Evolutionary conservation across 1,140 invertebrate genomes (phyloP), one percentile per base, ranked within the genome.

Genomic region (Teleopsis dalmanni): DNA sequence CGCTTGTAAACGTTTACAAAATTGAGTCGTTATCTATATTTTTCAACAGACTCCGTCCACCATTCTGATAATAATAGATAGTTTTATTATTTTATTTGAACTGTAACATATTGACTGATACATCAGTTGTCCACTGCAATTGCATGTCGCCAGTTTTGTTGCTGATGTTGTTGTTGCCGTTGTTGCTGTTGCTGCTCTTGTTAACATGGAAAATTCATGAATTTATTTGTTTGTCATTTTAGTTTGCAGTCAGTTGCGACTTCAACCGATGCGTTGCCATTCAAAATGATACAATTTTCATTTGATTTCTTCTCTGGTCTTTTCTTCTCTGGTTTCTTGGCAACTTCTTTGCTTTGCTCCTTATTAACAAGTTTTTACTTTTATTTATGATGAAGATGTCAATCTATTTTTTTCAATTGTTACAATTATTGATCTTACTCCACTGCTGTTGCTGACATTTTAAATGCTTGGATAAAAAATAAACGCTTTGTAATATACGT

Each of bases 321-420:
- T 42, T 42, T 42, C 21, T 2, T 40, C n/a, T n/a, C n/a, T 16
- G 6, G 25, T 22, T 40, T 42, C 19, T 13, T 29, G 22, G n/a
- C n/a, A n/a, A n/a, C n/a, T 27, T 42, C 4, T 27, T 41, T 23
- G 9, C 31, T n/a, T 13, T 42, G 5, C 14, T 26, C n/a, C 22
- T 25, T 11, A 18, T 35, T 13, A 50, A 43, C 56, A 51, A 57
- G 56, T 60, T 62, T 65, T 62, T 62, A 65, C 62, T 65, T 62
- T 65, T 65, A 65, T 65, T 65, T 65, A 65, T 65, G 62, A 65
- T 65, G 62, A 65, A 65, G 62, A 65, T 65, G 62, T 65, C 62
- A 65, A 65, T 65, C 62, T 56, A 27, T 37, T 21, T 41, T 53
- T 56, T 65, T 19, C 44, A 46, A 36, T 46, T 46, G 44, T 25